Evolutionary conservation across 2,113 vertebrate species (phyloP).

Genomic region (Lamprotornis superbus): DNA sequence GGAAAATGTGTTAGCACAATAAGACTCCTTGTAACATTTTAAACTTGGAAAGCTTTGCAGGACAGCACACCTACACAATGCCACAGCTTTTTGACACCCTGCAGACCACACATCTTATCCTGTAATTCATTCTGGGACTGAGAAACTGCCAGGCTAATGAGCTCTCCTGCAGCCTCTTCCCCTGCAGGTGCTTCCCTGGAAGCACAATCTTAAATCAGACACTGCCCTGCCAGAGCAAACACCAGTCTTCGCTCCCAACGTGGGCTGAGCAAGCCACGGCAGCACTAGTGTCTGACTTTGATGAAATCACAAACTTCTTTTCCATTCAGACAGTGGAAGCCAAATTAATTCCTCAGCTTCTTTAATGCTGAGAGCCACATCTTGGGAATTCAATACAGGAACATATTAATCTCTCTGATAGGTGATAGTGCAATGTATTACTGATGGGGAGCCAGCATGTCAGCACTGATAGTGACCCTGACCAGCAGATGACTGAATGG

Average conservation of each 20-base stretch:
- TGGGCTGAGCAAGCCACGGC: background rate
- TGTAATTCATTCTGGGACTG: conserved; percentile 41
- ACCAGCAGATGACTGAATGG: conserved; percentile 61
- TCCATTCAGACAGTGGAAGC: background rate
- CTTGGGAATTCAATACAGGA: conserved; percentile 37
- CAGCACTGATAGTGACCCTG: conserved; percentile 54
- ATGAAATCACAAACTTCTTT: conserved; percentile 14
- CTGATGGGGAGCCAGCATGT: background rate
- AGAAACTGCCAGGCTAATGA: conserved; percentile 67
- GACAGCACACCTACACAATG: conserved; percentile 50
- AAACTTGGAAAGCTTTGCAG: conserved; percentile 48
- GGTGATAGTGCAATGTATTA: conserved; percentile 56
- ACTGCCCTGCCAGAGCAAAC: background rate
- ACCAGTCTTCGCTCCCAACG: background rate
- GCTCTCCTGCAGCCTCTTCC: conserved; percentile 68
- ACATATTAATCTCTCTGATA: conserved; percentile 18
- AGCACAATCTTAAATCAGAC: conserved; percentile 59
- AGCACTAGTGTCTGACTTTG: background rate
- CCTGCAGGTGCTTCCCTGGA: conserved; percentile 50
- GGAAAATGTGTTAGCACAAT: conserved; percentile 46
- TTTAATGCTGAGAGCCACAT: conserved; percentile 11
- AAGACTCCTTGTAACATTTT: conserved; percentile 19
- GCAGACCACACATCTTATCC: conserved; percentile 47
- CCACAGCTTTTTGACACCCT: background rate
- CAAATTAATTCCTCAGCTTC: conserved; percentile 45